Base-by-base conservation (phyloP, 1,140 invertebrate species). In the Aphelenchoides avenae region DNA sequence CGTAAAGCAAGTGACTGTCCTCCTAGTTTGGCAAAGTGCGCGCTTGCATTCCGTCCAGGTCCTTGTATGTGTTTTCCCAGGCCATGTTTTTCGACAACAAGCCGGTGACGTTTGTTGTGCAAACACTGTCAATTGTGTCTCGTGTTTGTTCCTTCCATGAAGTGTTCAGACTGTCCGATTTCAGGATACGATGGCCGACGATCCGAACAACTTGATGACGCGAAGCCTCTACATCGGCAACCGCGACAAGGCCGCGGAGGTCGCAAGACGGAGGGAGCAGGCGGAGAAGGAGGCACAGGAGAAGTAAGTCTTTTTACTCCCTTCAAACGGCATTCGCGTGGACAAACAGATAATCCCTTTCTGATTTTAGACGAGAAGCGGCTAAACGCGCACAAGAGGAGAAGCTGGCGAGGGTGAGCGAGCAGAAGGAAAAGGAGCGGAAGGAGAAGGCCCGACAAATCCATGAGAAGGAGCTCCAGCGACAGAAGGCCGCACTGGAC, bases 311-410 rank as follows among this genome's bases (percentile, higher is more conserved):
- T 51, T 27, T 13, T 27, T 46, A 11, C 22, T 20, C 22, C 13
- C 29, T 50, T 50, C 22, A 9, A 13, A 5, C 5, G 1, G 13
- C n/a, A n/a, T 15, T 24, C n/a, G 3, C n/a, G n/a, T 44, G n/a
- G 13, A 44, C 27, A 22, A 9, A 54, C 5, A n/a, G 13, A 54
- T 34, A 34, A 56, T 18, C 24, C 18, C 22, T n/a, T 33, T 13
- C 24, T 1, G n/a, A 15, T 20, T 68, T 68, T 47, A 66, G 54
- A 7, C 22, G 68, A 13, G 64, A 66, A 42, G 64, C 46, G 29
- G 64, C 57, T 41, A 57, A 64, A 2, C 42, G 53, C 11, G 67
- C 64, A 13, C 53, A 71, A 33, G 41, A 57, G 15, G 58, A 65
- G 18, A 52, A 52, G 7, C 40, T 70, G 7, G 33, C 22, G 34